Conservation (phyloP, 1,140 invertebrate species). For the Bombus confusus region DNA sequence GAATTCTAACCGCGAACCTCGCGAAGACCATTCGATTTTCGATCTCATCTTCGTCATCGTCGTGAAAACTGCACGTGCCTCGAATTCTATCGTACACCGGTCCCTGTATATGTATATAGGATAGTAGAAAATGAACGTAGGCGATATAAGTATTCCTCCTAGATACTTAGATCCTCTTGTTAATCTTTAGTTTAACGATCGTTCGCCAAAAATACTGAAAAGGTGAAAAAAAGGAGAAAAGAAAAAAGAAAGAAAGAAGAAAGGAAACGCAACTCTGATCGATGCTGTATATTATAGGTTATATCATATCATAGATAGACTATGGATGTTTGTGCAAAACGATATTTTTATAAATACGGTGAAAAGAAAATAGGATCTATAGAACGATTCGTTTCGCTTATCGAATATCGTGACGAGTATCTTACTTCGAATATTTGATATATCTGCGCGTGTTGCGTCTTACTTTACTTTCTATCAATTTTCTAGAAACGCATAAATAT, state of each 20-base stretch:
- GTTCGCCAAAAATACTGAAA: constrained; percentile 57
- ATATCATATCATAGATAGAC: neutral
- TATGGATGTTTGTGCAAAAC: neutral
- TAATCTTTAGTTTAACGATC: constrained; percentile 45
- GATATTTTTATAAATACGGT: neutral
- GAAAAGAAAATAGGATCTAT: neutral
- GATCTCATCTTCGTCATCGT: constrained; percentile 27
- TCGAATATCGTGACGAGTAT: too few species aligned
- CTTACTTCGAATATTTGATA: too few species aligned
- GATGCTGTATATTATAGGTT: neutral
- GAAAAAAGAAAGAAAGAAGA: neutral
- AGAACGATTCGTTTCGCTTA: neutral
- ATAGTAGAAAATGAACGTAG: constrained; percentile 11
- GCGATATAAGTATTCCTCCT: constrained; percentile 45
- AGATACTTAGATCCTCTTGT: constrained; percentile 7
- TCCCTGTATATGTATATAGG: constrained; percentile 25
- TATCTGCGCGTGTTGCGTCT: too few species aligned
- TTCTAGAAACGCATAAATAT: too few species aligned
- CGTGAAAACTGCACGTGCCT: constrained; percentile 58
- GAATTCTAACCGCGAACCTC: neutral
- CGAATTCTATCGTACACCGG: constrained; percentile 49
- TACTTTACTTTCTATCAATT: too few species aligned
- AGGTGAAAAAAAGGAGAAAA: neutral
- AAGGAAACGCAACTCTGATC: neutral
- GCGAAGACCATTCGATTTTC: constrained; percentile 1